Conservation (phyloP, 1,140 invertebrate genomes). For the Ctenoplectra terminalis region DNA sequence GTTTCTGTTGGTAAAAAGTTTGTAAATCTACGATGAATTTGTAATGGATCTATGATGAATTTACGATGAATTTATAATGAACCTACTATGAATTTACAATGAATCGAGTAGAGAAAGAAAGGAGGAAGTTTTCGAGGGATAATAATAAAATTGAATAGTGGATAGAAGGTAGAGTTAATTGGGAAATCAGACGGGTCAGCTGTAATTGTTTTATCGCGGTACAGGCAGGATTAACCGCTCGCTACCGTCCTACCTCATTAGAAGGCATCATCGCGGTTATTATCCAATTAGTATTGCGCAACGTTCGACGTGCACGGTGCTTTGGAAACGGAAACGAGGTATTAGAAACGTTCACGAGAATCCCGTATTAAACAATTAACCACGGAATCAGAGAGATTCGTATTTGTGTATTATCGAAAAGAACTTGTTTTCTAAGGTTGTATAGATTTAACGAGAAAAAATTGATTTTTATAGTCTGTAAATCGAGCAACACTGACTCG, state of each 20-base stretch:
- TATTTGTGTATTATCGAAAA: too few species aligned
- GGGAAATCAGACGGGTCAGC: background rate
- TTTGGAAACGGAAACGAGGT: background rate
- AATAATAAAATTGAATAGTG: background rate
- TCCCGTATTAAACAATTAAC: conserved; percentile 1
- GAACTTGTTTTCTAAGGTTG: background rate
- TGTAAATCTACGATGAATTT: background rate
- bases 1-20: background rate
- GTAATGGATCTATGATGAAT: too few species aligned
- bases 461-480: too few species aligned
- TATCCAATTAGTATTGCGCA: conserved; percentile 28
- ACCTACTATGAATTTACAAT: too few species aligned
- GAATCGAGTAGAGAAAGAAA: background rate
- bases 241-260: conserved; percentile 5
- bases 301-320: background rate
- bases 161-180: background rate
- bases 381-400: background rate
- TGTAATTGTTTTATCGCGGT: conserved; percentile 14
- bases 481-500: too few species aligned
- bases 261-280: conserved; percentile 3
- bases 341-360: background rate
- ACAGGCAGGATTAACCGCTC: background rate
- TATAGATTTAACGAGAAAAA: background rate
- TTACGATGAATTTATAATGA: too few species aligned
- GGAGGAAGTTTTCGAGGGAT: background rate